Conservation (phyloP, 2,113 vertebrate species). For the Tauraco erythrolophus region DNA sequence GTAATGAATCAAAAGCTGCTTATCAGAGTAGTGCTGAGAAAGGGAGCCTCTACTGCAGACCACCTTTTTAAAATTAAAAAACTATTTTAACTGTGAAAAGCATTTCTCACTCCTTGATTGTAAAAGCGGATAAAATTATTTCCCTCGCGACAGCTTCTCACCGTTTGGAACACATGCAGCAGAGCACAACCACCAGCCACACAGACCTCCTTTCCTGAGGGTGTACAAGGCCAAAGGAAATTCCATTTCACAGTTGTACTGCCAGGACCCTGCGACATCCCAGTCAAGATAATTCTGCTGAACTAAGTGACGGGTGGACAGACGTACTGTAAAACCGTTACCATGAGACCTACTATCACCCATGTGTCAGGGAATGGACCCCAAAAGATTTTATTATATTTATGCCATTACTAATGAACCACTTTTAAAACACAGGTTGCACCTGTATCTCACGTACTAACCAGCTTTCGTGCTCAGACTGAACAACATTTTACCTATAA, state of each 20-base stretch:
- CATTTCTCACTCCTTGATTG: background rate
- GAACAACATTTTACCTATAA: rapidly evolving
- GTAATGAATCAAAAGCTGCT: background rate
- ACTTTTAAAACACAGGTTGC: background rate
- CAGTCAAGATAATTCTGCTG: background rate
- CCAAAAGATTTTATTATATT: background rate
- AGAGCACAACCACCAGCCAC: background rate
- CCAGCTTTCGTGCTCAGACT: background rate
- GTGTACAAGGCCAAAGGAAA: background rate
- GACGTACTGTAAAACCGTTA: background rate
- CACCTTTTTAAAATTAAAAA: background rate
- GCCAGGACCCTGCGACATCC: background rate
- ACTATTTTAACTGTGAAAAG: background rate
- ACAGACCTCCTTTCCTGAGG: background rate
- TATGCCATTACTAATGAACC: background rate
- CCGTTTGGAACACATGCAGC: background rate
- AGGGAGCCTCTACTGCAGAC: background rate
- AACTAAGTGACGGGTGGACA: background rate
- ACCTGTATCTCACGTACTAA: rapidly evolving
- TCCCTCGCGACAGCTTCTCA: background rate
- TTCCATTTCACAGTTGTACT: background rate
- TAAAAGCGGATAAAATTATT: background rate
- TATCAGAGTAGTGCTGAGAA: background rate
- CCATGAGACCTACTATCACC: background rate
- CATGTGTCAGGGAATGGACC: background rate